Percentiles rank a stretch among this genome's conserved stretches.
These are phyloP conservation scores for Sterrhoptilus dennistouni DNA, from an alignment of 2,113 vertebrate species.

Conservation along the genomic window DNA sequence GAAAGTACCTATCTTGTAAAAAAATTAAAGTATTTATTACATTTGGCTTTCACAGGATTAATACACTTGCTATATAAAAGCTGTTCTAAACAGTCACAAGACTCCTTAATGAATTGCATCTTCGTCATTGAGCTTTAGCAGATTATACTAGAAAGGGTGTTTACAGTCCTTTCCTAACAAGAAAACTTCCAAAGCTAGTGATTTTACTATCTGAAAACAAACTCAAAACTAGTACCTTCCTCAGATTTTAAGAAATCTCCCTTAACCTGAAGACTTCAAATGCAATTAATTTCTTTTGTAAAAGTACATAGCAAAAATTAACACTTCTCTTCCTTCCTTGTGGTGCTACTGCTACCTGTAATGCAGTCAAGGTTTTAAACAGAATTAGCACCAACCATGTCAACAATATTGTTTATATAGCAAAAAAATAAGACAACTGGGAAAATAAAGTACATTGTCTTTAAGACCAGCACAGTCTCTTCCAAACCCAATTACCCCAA, in stretches of 20 bases:
- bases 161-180: background rate
- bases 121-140: conserved; percentile 3
- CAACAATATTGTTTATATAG: background rate
- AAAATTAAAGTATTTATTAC: background rate
- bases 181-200: background rate
- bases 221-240: background rate
- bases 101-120: background rate
- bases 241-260: background rate
- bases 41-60: background rate
- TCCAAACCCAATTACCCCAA: background rate
- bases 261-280: background rate
- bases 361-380: background rate
- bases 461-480: background rate
- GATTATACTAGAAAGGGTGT: background rate
- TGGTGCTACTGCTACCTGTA: background rate
- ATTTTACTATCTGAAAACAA: background rate
- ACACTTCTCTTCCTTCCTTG: background rate
- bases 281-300: background rate
- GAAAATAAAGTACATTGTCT: background rate
- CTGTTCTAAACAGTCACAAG: conserved; percentile 23
- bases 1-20: background rate
- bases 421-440: background rate
- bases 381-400: background rate
- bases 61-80: background rate
- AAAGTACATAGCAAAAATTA: background rate